A percentile compares a stretch with the other conserved stretches of the same genome.
phyloP scores from a whole-genome alignment of 2,888 invertebrate species.

The Alloplasta piceator region DNA sequence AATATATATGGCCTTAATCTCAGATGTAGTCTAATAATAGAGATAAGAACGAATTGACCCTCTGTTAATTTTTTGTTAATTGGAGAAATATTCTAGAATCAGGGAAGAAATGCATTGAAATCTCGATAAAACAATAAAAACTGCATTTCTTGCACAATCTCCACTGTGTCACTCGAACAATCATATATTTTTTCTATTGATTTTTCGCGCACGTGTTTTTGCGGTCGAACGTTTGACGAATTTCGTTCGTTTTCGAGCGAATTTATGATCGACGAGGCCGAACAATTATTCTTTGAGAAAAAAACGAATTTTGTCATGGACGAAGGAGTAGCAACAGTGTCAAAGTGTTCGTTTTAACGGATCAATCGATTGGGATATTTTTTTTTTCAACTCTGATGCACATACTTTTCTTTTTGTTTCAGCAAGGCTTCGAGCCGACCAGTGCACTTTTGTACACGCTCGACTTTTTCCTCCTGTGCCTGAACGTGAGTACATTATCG shows the following conservation, averaged over 20 bases:
- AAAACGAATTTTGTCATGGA: conserved; percentile 54
- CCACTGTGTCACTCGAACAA: too few relatives aligned
- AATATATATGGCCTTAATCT: too few relatives aligned
- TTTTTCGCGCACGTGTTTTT: neutral
- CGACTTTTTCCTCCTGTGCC: conserved; percentile 90
- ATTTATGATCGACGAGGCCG: conserved; percentile 22
- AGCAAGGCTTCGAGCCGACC: conserved; percentile 90
- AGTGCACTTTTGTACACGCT: conserved; percentile 90
- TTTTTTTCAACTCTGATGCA: conserved; percentile 3
- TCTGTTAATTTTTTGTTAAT: too few relatives aligned
- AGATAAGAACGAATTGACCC: too few relatives aligned
- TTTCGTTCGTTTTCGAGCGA: conserved; percentile 43
- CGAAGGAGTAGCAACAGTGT: conserved; percentile 35
- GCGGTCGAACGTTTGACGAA: conserved; percentile 30
- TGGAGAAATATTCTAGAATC: too few relatives aligned
- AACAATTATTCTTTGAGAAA: conserved; percentile 34
- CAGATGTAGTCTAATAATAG: too few relatives aligned
- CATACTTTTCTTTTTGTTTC: conserved; percentile 80
- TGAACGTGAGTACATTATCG: conserved; percentile 88
- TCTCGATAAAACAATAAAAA: too few relatives aligned
- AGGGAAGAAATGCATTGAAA: too few relatives aligned
- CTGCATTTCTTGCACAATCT: too few relatives aligned
- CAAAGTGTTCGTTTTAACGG: conserved; percentile 42
- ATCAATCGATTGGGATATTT: conserved; percentile 62
- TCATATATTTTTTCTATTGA: neutral